Evolutionary conservation across 2,888 invertebrate genomes (phyloP), one percentile per base, ranked within the genome.

Genomic region (Synanthedon formicaeformis): DNA sequence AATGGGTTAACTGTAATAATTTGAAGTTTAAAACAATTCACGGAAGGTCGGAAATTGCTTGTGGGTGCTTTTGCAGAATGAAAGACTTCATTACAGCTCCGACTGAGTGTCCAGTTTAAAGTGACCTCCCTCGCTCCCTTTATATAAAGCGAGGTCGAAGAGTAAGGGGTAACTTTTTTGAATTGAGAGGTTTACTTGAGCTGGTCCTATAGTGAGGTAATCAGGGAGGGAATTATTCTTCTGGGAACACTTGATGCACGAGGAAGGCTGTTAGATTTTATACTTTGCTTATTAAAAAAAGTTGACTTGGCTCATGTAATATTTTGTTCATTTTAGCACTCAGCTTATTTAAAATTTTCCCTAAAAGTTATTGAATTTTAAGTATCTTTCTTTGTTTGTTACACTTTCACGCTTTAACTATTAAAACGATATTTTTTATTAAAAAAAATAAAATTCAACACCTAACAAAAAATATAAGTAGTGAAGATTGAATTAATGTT

Each of bases 61-160:
- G 60, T 54, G 55, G 41, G 51, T 48, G 40, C 58, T 59, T 54
- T 16, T 16, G 41, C 51, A 10, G 50, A 53, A 54, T 53, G 58
- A 58, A 62, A 62, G 64, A 66, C 67, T 70, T 71, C 61, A 69
- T 67, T 69, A 71, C 63, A 56, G 55, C 57, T 60, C 54, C 57
- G 58, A 58, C 56, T 59, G 57, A 60, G 57, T 51, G 57, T 63
- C 57, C 61, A 56, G 8, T 61, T 60, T 63, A 51, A 58, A 34
- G 53, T 57, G 61, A 62, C 49, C 59, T 54, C 51, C 57, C 56
- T 52, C 27, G 50, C 52, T 48, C 45, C 56, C 54, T 54, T 1
- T 6, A 12, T 2, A 3, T 16, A 2, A 13, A 12, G 16, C 13
- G 13, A 18, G 23, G 4, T 16, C 23, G 49, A 49, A 18, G 49